Percentiles rank a stretch among this genome's conserved stretches.
Evolutionary conservation across 2,113 vertebrate genomes (phyloP).

Genomic region (Jacana jacana): DNA sequence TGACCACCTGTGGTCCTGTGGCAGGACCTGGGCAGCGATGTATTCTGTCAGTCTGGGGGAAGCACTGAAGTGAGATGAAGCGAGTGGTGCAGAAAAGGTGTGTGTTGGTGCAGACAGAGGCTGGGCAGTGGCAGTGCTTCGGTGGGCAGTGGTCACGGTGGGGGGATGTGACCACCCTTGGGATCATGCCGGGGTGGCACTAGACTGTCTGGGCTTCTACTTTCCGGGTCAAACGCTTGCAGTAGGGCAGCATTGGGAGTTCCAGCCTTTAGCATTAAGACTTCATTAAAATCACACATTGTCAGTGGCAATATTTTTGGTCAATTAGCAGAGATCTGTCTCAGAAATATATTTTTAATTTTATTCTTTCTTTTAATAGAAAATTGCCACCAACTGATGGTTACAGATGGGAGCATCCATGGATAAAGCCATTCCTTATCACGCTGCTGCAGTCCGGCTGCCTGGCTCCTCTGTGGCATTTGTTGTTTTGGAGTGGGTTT

Average conservation of each 20-base stretch:
- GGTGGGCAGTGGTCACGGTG: neutral
- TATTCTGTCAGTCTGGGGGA: neutral
- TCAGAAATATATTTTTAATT: neutral
- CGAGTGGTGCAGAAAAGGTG: neutral
- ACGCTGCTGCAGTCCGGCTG: neutral
- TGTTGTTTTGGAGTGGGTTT: neutral
- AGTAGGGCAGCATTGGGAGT: neutral
- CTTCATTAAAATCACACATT: neutral
- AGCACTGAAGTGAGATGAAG: neutral
- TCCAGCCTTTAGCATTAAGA: neutral
- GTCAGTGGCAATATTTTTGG: neutral
- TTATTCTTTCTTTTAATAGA: neutral
- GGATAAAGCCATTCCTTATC: neutral
- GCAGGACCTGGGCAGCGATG: neutral
- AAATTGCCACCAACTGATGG: neutral
- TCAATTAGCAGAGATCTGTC: neutral
- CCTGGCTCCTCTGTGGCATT: neutral
- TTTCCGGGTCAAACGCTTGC: neutral
- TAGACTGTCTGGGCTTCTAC: neutral
- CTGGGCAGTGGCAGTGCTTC: neutral
- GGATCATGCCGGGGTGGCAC: neutral
- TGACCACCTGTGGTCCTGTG: rapidly evolving
- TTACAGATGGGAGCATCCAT: neutral
- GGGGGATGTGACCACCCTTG: neutral
- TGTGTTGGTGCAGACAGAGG: rapidly evolving